phyloP scores from a whole-genome alignment of 2,888 invertebrate species.

The Acleris laterana region DNA sequence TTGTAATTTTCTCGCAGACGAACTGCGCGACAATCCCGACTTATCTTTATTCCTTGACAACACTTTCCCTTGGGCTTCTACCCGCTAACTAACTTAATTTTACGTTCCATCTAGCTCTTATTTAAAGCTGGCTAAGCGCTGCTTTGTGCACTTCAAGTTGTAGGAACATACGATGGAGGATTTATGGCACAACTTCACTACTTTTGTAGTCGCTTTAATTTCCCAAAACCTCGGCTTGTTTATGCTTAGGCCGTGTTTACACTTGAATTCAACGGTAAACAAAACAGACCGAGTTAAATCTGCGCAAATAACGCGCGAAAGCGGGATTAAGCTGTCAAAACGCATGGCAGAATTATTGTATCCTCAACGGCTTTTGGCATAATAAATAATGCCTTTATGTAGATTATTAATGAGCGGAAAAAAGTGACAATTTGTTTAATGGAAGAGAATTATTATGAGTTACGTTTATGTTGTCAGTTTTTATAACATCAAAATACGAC shows the following conservation, averaged over 20 bases:
- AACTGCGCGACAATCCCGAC: slow-evolving; percentile 74
- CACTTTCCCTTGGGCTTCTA: slow-evolving; percentile 74
- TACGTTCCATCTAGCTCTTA: slow-evolving; percentile 46
- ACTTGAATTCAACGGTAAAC: slow-evolving; percentile 19
- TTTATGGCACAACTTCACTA: slow-evolving; percentile 73
- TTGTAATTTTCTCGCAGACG: slow-evolving; percentile 76
- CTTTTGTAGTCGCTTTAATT: slow-evolving; percentile 77
- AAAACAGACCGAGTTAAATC: slow-evolving; percentile 27
- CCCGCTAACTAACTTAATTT: slow-evolving; percentile 46
- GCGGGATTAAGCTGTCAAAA: slow-evolving; percentile 33
- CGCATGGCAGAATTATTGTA: slow-evolving; percentile 31
- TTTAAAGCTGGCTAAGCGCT: slow-evolving; percentile 38
- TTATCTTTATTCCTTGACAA: slow-evolving; percentile 80
- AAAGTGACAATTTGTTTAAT: slow-evolving; percentile 4
- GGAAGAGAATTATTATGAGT: neutral
- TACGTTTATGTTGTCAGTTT: neutral
- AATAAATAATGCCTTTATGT: slow-evolving; percentile 25
- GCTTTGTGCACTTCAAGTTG: slow-evolving; percentile 39
- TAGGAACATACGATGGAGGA: slow-evolving; percentile 55
- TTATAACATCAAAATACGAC: neutral
- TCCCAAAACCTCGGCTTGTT: slow-evolving; percentile 64
- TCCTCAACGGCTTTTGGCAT: slow-evolving; percentile 29
- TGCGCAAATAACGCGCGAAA: slow-evolving; percentile 23
- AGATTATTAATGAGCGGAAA: slow-evolving; percentile 18
- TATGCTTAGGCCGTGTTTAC: slow-evolving; percentile 39